Base-by-base conservation (phyloP, 2,797 vertebrate genomes). In the Hafferia zeledoni region DNA sequence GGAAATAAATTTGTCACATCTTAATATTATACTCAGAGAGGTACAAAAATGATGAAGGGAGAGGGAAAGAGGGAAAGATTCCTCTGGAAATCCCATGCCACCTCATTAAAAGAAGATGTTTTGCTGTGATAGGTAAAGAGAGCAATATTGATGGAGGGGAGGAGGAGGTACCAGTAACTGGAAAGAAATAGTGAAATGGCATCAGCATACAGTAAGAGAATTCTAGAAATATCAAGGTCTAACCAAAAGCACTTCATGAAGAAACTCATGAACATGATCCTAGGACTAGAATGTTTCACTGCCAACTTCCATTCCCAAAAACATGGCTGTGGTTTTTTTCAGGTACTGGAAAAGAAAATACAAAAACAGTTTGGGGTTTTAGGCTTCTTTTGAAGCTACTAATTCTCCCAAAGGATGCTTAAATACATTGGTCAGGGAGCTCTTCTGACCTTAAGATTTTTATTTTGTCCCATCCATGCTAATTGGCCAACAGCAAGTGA, bases 141-240 rank as follows among this genome's bases (percentile, higher is more conserved):
- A 67, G 4, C 6, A 71, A 39, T 37, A 56, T 2, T 33, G 14
- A 18, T 7, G 11, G 6, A 3, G 6, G 2, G 1, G 1, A 10
- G 4, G 11, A 17, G 15, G 13, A 7, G 2, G 18, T 35, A n/a
- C 27, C 16, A 63, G 16, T 83, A 33, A n/a, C 31, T 33, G 20
- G 27, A 33, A 87, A 33, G 13, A 92, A 89, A 79, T 2, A 70
- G 14, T 82, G 56, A 89, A 77, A 87, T 59, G 27, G 25, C 17
- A 57, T 33, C 44, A 59, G 33, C 3, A 22, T 20, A 59, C 17
- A 63, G 11, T 22, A 52, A 59, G 19, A 83, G 17, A 85, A 70
- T 55, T 80, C 63, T 33, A 61, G 17, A 9, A 55, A 52, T 56
- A 82, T 15, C 18, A 19, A 70, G 9, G 7, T 56, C 28, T 39